Evolutionary conservation across 1,140 invertebrate genomes (phyloP).

Genomic region (Ganaspis sp.): DNA sequence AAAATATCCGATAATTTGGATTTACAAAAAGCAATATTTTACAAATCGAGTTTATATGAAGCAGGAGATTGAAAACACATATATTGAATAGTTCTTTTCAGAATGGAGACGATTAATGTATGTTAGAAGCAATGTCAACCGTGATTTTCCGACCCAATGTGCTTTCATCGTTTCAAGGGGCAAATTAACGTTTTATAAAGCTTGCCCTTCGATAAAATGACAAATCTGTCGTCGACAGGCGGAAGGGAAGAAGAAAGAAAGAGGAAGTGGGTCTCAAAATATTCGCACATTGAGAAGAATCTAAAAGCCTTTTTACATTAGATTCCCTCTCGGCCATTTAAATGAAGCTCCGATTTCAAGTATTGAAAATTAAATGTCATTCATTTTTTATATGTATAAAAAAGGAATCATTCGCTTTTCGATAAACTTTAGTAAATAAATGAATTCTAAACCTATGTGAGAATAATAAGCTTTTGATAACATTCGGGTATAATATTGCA

Average conservation of each 20-base stretch:
- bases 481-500: too few species aligned
- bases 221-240: conserved; percentile 7
- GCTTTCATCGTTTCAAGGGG: conserved; percentile 20
- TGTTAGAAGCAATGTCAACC: conserved; percentile 2
- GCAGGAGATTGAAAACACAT: neutral
- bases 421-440: too few species aligned
- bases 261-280: conserved; percentile 25
- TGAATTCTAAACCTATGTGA: too few species aligned
- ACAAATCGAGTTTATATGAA: neutral
- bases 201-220: neutral
- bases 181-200: conserved; percentile 27
- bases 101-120: neutral
- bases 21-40: too few species aligned
- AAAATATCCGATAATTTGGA: too few species aligned
- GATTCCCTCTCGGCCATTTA: too few species aligned
- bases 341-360: too few species aligned
- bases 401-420: too few species aligned
- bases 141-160: neutral
- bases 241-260: conserved; percentile 33
- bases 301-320: conserved; percentile 15
- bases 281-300: neutral
- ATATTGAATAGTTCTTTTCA: neutral
- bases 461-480: too few species aligned
- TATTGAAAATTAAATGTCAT: too few species aligned
- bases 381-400: too few species aligned